Evolutionary conservation across 2,888 invertebrate genomes (phyloP), one percentile per base, ranked within the genome.

Genomic region (Rhogogaster chlorosoma): DNA sequence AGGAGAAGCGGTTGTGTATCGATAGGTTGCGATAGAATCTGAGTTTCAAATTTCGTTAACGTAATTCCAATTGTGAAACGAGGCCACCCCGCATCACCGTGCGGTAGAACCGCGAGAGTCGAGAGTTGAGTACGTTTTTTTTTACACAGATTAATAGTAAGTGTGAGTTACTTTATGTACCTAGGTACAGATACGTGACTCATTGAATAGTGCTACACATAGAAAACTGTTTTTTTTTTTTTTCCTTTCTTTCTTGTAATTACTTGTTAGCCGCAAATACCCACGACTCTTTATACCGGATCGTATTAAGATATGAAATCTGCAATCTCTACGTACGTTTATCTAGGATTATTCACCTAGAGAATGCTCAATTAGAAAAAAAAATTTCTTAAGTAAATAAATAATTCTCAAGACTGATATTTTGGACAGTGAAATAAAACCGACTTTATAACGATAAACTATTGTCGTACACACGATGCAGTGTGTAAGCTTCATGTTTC

Each of bases 1-100:
- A 61, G 61, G 26, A 61, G 12, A 61, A 61, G 61, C n/a, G n/a
- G 61, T 26, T 61, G 12, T 15, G 67, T 67, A 32, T 26, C 29
- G 61, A n/a, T 26, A 45, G 26, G 22, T 77, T 53, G 42, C 73
- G 42, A 70, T 70, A 32, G 70, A 70, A 70, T n/a, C 5, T 26
- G n/a, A 80, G 80, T 61, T 80, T 80, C 38, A 57, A 38, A 36
- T 80, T 80, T 77, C 77, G 77, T 77, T 57, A 61, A 38, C 22
- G 32, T 36, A 15, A 80, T 80, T 57, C 36, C n/a, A 61, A 80
- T 80, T 80, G 45, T 36, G 80, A 80, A 80, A 80, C 80, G 57
- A 80, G 80, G 80, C 61, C 80, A 61, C 49, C 77, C 77, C 77
- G 77, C 53, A 77, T 49, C 53, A 12, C 73, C 38, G 73, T 36